A percentile compares a stretch with the other conserved stretches of the same genome.
Conservation (phyloP, 2,797 vertebrate genomes). For the Hoplostethus atlanticus region DNA sequence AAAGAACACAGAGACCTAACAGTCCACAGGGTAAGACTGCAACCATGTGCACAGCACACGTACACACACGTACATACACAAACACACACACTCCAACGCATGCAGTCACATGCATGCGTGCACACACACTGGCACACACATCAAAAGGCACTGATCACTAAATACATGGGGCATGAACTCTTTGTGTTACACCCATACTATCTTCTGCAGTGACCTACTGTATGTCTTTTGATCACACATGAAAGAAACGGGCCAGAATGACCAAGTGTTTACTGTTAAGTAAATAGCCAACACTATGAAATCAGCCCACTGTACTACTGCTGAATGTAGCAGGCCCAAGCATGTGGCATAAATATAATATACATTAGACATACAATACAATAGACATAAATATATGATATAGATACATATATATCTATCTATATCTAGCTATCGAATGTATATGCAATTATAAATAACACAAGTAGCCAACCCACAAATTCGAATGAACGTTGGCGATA, state of each 20-base stretch:
- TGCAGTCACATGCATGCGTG: too few relatives aligned
- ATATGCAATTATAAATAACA: too few relatives aligned
- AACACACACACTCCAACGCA: background rate
- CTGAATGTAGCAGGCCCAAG: too few relatives aligned
- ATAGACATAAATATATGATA: too few relatives aligned
- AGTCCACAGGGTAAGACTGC: slow-evolving; percentile 73
- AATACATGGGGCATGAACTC: slow-evolving; percentile 48
- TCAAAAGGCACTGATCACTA: slow-evolving; percentile 39
- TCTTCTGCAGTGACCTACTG: slow-evolving; percentile 49
- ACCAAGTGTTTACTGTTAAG: slow-evolving; percentile 33
- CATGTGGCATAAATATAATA: too few relatives aligned
- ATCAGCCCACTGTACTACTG: too few relatives aligned
- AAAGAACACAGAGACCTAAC: slow-evolving; percentile 73
- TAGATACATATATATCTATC: too few relatives aligned
- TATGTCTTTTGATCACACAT: slow-evolving; percentile 73
- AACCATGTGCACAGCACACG: background rate
- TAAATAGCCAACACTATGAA: background rate
- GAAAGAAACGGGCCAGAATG: slow-evolving; percentile 61
- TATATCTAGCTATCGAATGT: too few relatives aligned
- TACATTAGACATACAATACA: too few relatives aligned
- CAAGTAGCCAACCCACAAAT: too few relatives aligned
- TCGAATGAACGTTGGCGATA: too few relatives aligned
- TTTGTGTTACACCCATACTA: slow-evolving; percentile 54
- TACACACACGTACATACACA: background rate
- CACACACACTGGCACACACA: slow-evolving; percentile 10